Conservation (phyloP, 2,888 invertebrate species). For the Spilosoma lubricipeda region DNA sequence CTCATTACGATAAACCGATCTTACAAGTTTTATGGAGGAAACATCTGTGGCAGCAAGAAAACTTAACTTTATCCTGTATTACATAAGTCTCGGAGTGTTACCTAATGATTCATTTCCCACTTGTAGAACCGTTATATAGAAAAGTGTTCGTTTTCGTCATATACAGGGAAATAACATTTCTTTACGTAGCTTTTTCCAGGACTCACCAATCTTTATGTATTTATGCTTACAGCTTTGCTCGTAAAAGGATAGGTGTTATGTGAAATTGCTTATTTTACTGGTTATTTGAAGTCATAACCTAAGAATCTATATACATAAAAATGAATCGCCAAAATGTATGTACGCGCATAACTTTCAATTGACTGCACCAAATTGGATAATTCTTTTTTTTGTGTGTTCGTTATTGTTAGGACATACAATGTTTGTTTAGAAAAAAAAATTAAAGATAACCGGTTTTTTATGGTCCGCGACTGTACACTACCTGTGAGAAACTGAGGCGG, state of each 20-base stretch:
- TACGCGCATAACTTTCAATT: too few species aligned
- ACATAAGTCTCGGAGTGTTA: conserved; percentile 17
- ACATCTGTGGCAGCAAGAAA: conserved; percentile 40
- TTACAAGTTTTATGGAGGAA: conserved; percentile 18
- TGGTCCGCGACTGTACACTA: too few species aligned
- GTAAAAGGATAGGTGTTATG: too few species aligned
- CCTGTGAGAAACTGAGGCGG: too few species aligned
- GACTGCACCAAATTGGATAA: too few species aligned
- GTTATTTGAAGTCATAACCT: too few species aligned
- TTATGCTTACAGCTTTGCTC: background rate
- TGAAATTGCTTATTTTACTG: background rate
- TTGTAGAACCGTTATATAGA: conserved; percentile 5
- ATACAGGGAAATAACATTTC: background rate
- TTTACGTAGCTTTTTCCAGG: background rate
- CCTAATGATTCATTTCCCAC: conserved; percentile 9
- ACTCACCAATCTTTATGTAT: background rate
- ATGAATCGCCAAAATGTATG: too few species aligned
- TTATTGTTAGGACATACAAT: too few species aligned
- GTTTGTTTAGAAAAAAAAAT: too few species aligned
- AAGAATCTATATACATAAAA: too few species aligned
- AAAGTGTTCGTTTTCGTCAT: background rate
- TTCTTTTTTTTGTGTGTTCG: too few species aligned
- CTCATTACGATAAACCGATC: conserved; percentile 12
- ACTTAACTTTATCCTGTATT: conserved; percentile 21
- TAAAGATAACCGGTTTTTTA: too few species aligned